These are phyloP conservation scores for Pachypanchax playfairii DNA, from an alignment of 2,113 vertebrate genomes.

Conservation along the genomic window DNA sequence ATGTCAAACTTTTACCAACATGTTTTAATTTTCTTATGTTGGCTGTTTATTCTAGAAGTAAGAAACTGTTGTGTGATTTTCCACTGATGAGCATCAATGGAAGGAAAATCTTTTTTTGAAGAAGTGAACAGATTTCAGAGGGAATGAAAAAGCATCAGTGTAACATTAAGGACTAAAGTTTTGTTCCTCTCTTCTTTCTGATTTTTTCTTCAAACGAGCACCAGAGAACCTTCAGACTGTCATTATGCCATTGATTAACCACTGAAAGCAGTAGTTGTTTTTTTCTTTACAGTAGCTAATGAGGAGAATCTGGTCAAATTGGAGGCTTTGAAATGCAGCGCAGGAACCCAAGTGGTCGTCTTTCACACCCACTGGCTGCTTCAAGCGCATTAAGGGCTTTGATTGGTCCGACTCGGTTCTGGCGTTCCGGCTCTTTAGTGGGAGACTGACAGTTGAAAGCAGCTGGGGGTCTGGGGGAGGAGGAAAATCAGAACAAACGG, in stretches of 20 bases:
- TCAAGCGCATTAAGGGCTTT: constrained; percentile 64
- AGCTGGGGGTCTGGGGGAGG: constrained; percentile 28
- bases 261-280: constrained; percentile 54
- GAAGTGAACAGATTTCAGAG: background rate
- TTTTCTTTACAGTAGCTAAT: constrained; percentile 62
- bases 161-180: background rate
- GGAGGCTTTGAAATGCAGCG: constrained; percentile 62
- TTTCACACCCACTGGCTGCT: constrained; percentile 61
- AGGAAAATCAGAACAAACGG: constrained; percentile 31
- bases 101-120: background rate
- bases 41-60: too few species aligned
- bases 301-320: constrained; percentile 57
- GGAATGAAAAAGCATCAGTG: background rate
- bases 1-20: too few species aligned
- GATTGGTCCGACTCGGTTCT: constrained; percentile 57
- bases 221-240: constrained; percentile 17
- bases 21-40: too few species aligned
- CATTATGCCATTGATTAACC: constrained; percentile 65
- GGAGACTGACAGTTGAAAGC: constrained; percentile 56
- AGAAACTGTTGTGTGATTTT: constrained; percentile 1
- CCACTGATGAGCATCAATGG: background rate
- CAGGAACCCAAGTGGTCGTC: constrained; percentile 60
- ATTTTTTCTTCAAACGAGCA: constrained; percentile 22
- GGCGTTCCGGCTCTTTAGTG: constrained; percentile 27
- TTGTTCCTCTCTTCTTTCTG: constrained; percentile 4